These are phyloP conservation scores for Brevimyrus niger DNA, from an alignment of 2,113 vertebrate genomes.

Conservation along the genomic window DNA sequence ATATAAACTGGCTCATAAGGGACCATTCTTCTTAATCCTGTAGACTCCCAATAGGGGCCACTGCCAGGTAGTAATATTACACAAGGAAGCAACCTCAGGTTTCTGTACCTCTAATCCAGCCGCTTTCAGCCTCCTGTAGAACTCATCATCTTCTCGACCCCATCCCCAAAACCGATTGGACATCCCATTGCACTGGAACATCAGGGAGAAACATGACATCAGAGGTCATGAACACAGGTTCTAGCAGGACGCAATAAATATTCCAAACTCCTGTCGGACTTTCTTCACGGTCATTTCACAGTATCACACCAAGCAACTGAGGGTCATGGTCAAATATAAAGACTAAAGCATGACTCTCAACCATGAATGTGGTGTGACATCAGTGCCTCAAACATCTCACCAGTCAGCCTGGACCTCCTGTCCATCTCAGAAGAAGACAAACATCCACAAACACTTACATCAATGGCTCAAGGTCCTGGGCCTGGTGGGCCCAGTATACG, in stretches of 20 bases:
- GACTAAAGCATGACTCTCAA: neutral
- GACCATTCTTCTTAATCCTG: no score
- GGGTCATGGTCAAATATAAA: neutral
- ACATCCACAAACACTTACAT: neutral
- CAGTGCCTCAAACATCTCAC: neutral
- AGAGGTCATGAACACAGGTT: no score
- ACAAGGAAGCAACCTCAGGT: neutral
- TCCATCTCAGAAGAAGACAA: neutral
- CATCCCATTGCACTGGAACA: constrained; percentile 90
- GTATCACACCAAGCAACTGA: neutral
- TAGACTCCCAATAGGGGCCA: no score
- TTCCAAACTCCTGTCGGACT: neutral
- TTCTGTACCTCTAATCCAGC: constrained; percentile 78
- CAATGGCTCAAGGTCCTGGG: neutral
- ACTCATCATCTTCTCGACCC: constrained; percentile 94
- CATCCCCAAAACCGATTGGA: constrained; percentile 99
- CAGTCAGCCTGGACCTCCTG: neutral
- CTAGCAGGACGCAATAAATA: neutral
- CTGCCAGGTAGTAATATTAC: neutral
- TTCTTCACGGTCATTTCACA: neutral
- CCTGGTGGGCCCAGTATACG: neutral
- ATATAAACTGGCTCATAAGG: neutral
- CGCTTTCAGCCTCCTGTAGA: constrained; percentile 84
- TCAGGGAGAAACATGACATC: neutral
- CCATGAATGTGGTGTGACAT: neutral